Evolutionary conservation across 2,113 vertebrate genomes (phyloP), one percentile per base, ranked within the genome.

Genomic region (Rhagologus leucostigma): DNA sequence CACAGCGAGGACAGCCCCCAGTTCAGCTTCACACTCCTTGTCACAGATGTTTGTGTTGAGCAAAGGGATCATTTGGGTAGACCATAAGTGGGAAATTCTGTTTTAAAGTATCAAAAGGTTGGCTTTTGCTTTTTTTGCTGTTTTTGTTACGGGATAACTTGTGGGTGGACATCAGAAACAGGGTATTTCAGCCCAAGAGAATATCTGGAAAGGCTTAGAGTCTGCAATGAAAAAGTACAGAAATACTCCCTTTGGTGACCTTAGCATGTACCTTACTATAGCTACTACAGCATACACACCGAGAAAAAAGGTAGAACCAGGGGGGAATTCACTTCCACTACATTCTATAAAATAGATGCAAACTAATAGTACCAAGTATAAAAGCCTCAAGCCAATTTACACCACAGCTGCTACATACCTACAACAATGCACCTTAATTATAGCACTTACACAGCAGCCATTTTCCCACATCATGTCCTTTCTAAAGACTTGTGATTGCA

Each of bases 261-360:
- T 68, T 59, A 65, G n/a, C 10, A 14, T 1, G 1, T 55, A 17
- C 81, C 24, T 88, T 67, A 35, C 26, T 60, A 52, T 10, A 87
- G 39, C 29, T 53, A 68, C 52, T 50, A 74, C 21, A 63, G 67
- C 80, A n/a, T 29, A 50, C 9, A 57, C 11, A 19, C 2, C 3
- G 14, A 19, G 19, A 32, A 33, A 13, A 64, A 73, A 64, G 12
- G 33, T 23, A 59, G 14, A 81, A 60, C 6, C 13, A 52, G 22
- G 17, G 21, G 39, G 13, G 29, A 84, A 69, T 70, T 86, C 5
- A 64, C 11, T 84, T 68, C 63, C 8, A 13, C 37, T 46, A 41
- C 0, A 0, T 69, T 70, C n/a, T 50, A 1, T 16, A 69, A 82
- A 7, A 57, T 0, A 52, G 32, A 74, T 8, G 22, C 22, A 70